Conservation (phyloP, 2,797 vertebrate genomes). For the Manis pentadactyla region DNA sequence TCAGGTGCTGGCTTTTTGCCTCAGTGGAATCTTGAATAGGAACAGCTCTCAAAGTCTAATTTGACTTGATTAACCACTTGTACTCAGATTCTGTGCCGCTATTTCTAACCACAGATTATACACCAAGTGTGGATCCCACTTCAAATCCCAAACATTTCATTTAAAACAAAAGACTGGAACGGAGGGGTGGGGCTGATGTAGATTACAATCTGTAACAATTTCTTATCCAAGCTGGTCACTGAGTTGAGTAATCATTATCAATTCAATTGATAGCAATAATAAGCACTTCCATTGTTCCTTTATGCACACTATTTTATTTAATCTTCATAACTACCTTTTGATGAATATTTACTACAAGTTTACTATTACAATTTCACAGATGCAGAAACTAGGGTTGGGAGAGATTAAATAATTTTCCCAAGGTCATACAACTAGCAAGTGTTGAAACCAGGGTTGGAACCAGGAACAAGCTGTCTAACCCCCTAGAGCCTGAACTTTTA, state of each 20-base stretch:
- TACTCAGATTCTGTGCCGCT: neutral
- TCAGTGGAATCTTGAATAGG: neutral
- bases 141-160: neutral
- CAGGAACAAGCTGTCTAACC: neutral
- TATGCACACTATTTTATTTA: neutral
- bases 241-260: neutral
- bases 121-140: neutral
- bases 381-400: constrained; percentile 23
- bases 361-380: neutral
- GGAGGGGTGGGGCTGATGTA: neutral
- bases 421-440: neutral
- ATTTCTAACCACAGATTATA: neutral
- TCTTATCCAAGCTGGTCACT: neutral
- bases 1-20: neutral
- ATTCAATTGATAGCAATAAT: neutral
- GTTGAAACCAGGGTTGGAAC: neutral
- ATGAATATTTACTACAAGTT: neutral
- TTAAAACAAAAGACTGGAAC: neutral
- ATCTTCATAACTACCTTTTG: neutral
- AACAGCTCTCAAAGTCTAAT: neutral
- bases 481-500: neutral
- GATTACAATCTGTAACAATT: neutral
- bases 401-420: neutral
- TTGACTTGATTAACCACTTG: neutral
- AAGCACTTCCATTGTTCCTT: neutral